Evolutionary conservation across 1,140 invertebrate species (phyloP).

Genomic region (Fopius arisanus): DNA sequence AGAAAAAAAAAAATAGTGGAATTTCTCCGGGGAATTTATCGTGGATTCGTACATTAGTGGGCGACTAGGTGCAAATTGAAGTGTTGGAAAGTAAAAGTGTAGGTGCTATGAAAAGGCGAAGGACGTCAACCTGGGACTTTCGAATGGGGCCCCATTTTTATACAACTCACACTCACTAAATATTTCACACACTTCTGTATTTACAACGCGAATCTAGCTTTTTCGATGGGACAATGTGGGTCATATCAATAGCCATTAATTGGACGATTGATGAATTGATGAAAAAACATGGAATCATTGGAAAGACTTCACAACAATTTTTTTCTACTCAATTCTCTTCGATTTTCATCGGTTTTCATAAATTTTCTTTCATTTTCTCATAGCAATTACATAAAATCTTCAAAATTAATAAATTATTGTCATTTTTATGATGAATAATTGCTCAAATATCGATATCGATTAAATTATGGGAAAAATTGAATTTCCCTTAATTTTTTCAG

Average conservation of each 20-base stretch:
- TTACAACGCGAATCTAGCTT: neutral
- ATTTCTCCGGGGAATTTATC: neutral
- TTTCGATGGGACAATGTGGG: neutral
- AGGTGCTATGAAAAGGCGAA: slow-evolving; percentile 10
- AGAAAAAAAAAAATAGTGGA: neutral
- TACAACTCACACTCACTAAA: neutral
- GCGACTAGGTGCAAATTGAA: neutral
- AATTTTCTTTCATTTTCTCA: too few species aligned
- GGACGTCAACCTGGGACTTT: neutral
- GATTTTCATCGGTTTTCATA: too few species aligned
- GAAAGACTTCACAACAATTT: too few species aligned
- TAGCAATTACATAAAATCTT: too few species aligned
- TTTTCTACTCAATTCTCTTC: too few species aligned
- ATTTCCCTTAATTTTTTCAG: too few species aligned
- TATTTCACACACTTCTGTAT: neutral
- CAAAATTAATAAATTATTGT: too few species aligned
- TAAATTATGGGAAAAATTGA: too few species aligned
- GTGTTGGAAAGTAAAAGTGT: neutral
- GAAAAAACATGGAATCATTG: too few species aligned
- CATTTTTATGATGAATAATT: too few species aligned
- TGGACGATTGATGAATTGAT: neutral
- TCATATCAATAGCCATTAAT: neutral
- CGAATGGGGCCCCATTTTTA: neutral
- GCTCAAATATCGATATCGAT: too few species aligned
- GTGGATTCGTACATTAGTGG: neutral